Base-by-base conservation (phyloP, 1,140 invertebrate genomes). In the Lucilia sericata region DNA sequence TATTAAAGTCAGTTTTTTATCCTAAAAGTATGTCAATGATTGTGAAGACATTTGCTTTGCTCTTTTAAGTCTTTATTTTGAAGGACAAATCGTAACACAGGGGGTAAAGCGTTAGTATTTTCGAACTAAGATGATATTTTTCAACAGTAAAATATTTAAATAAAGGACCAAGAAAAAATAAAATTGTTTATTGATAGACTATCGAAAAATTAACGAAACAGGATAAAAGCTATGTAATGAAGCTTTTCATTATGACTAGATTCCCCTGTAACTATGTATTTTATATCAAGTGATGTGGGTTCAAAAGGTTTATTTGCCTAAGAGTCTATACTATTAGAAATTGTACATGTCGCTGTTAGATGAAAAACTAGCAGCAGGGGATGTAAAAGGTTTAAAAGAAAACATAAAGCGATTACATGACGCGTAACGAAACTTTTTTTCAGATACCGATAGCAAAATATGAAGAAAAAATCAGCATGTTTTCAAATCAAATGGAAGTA, bases 391-490 rank as follows among this genome's bases (percentile, higher is more conserved):
- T 14, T 19, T 34, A 25, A 30, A 76, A 47, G 13, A 76, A 36
- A 47, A 17, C 21, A 2, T 55, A 19, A 47, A n/a, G 42, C n/a
- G 7, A 21, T 49, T 84, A 82, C 80, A 74, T 82, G 82, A 74
- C 76, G 84, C 84, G 25, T 85, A 85, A 85, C 84, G 84, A 85
- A 30, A 42, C 84, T 83, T 82, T 84, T 42, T 10, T 42, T 42
- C 10, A 10, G 5, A 42, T 42, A 42, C 8, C 8, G 3, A 36
- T 36, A 36, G 82, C 83, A 76, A 85, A 82, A 83, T 65, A 74
- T n/a, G n/a, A n/a, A n/a, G n/a, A n/a, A 83, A 85, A 85, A 75
- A 21, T 21, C 9, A 70, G 60, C 49, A 36, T n/a, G 13, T 14
- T 55, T 17, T 13, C 13, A 55, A 55, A 55, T 42, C 10, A 42